phyloP scores from a whole-genome alignment of 2,113 vertebrate genomes.

The Platysteira castanea region DNA sequence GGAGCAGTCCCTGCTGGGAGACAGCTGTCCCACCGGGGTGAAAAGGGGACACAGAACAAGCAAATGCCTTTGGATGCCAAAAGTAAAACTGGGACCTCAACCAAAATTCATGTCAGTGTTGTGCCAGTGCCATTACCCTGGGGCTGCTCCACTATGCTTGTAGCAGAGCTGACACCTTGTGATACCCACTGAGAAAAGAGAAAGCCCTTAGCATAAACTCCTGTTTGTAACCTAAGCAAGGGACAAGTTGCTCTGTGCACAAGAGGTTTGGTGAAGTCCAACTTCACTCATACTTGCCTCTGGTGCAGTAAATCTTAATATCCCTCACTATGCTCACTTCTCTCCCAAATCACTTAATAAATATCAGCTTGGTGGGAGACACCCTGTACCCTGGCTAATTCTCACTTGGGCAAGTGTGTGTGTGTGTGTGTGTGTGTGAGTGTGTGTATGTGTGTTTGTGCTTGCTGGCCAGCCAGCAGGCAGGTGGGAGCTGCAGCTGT shows the following conservation, averaged over 20 bases:
- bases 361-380: background rate
- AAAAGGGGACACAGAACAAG: background rate
- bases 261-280: background rate
- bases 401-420: background rate
- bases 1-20: background rate
- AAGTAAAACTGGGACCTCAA: background rate
- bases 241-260: background rate
- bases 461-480: background rate
- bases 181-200: background rate
- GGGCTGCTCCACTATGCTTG: background rate
- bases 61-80: background rate
- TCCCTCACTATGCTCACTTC: background rate
- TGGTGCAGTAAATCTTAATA: background rate
- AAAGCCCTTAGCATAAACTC: background rate
- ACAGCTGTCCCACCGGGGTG: background rate
- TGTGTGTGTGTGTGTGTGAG: background rate
- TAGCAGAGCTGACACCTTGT: background rate
- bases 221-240: background rate
- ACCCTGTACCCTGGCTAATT: background rate
- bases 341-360: background rate
- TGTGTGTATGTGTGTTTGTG: background rate
- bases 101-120: background rate
- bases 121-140: background rate
- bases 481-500: background rate
- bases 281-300: background rate